A percentile compares a stretch with the other conserved stretches of the same genome.
These are phyloP conservation scores for Drosophila sp. DNA, from an alignment of 1,140 invertebrate species.

Conservation along the genomic window DNA sequence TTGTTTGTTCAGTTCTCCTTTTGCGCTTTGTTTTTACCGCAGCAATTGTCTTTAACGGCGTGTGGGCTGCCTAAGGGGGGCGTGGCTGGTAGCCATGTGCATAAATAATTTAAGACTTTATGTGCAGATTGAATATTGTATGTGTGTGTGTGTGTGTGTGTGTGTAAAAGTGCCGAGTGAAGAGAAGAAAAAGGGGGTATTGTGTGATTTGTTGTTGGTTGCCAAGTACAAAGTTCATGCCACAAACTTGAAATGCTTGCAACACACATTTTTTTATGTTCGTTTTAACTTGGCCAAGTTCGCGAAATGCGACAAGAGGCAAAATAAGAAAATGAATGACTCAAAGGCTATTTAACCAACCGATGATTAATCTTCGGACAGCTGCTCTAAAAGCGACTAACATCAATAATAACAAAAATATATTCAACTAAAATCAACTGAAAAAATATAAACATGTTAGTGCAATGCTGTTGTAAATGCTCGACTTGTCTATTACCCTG, in stretches of 20 bases:
- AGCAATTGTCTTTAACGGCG: conserved; percentile 32
- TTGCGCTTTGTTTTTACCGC: conserved; percentile 29
- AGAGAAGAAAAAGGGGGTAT: no score
- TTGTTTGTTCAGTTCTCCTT: conserved; percentile 24
- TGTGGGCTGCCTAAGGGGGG: conserved; percentile 35
- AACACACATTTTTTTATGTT: conserved; percentile 23
- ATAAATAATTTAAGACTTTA: conserved; percentile 47
- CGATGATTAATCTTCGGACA: conserved; percentile 47
- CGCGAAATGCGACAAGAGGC: conserved; percentile 20
- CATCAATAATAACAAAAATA: conserved; percentile 17
- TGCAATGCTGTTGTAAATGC: neutral
- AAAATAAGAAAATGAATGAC: conserved; percentile 40
- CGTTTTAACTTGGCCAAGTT: conserved; percentile 27
- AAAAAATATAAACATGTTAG: conserved; percentile 12
- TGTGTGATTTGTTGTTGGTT: conserved; percentile 11
- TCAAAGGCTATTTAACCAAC: conserved; percentile 44
- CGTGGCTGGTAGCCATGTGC: conserved; percentile 45
- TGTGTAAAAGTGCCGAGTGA: neutral
- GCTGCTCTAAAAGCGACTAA: conserved; percentile 27
- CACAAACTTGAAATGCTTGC: conserved; percentile 18
- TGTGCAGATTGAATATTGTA: conserved; percentile 30
- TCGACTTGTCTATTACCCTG: conserved; percentile 18
- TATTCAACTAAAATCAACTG: neutral
- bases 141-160: neutral
- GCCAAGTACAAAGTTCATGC: conserved; percentile 46